Evolutionary conservation across 2,888 invertebrate species (phyloP).

Genomic region (Ectemnius cavifrons): DNA sequence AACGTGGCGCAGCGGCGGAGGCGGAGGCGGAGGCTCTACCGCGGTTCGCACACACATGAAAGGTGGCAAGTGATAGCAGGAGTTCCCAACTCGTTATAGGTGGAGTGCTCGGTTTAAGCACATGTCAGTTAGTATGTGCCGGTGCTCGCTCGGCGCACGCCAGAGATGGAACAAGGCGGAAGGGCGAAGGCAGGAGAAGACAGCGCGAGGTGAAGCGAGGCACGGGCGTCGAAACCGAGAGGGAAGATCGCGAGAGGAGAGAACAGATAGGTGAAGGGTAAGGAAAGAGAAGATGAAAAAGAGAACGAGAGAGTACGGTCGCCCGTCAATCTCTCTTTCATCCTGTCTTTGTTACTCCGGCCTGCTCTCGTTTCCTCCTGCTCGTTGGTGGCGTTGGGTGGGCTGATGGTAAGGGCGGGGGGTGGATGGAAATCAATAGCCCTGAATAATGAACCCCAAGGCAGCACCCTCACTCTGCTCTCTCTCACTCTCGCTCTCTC

Average conservation of each 20-base stretch:
- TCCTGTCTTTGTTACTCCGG: constrained; percentile 54
- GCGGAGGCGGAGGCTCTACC: constrained; percentile 11
- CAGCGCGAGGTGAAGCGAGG: not conserved
- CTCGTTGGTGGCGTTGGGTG: constrained; percentile 69
- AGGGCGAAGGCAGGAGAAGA: constrained; percentile 20
- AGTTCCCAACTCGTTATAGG: constrained; percentile 43
- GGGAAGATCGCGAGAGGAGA: constrained; percentile 13
- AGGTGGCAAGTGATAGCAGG: constrained; percentile 36
- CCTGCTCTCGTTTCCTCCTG: constrained; percentile 61
- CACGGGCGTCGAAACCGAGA: constrained; percentile 8
- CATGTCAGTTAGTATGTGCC: constrained; percentile 66
- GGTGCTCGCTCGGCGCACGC: constrained; percentile 51
- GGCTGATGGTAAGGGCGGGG: constrained; percentile 65
- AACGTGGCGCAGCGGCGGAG: constrained; percentile 14
- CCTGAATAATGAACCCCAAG: constrained; percentile 77
- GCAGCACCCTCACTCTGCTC: constrained; percentile 71
- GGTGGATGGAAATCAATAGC: constrained; percentile 78
- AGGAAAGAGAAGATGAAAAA: constrained; percentile 41
- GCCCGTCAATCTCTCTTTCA: constrained; percentile 67
- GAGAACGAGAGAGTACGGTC: constrained; percentile 50
- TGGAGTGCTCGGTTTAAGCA: constrained; percentile 65
- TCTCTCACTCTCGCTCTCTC: constrained; percentile 25
- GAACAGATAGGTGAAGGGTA: constrained; percentile 3
- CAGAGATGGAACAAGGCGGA: constrained; percentile 45
- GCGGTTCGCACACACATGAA: constrained; percentile 7